Conservation (phyloP, 2,113 vertebrate species). For the Psilopogon haemacephalus region DNA sequence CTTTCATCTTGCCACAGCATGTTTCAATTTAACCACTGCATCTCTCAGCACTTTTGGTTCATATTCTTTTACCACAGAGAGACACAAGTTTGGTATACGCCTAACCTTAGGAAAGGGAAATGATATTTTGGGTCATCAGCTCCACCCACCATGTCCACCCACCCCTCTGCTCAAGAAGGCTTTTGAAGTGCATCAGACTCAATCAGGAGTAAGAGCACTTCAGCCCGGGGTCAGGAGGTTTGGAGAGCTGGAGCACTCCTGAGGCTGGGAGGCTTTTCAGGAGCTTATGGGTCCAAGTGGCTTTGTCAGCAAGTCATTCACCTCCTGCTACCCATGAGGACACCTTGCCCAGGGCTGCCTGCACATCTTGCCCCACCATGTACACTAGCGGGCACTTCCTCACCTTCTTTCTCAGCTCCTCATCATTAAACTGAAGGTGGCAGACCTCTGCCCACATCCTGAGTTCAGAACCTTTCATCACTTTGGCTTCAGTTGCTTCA, state of each 20-base stretch:
- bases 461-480: background rate
- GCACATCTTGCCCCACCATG: background rate
- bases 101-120: slow-evolving; percentile 47
- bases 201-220: background rate
- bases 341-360: background rate
- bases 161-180: background rate
- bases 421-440: background rate
- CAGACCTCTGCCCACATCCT: background rate
- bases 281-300: background rate
- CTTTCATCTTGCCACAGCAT: slow-evolving; percentile 63
- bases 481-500: background rate
- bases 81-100: background rate
- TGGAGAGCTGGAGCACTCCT: fast-evolving
- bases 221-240: background rate
- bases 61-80: slow-evolving; percentile 35
- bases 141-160: background rate
- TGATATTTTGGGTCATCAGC: slow-evolving; percentile 49
- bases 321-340: fast-evolving
- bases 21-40: slow-evolving; percentile 60
- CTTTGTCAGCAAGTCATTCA: background rate
- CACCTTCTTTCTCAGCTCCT: background rate
- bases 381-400: background rate
- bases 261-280: background rate
- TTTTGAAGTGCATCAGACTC: slow-evolving; percentile 3
- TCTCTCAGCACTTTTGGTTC: slow-evolving; percentile 59